phyloP scores from a whole-genome alignment of 64 coral and sea anemone genomes.

The Cladopsammia gracilis region DNA sequence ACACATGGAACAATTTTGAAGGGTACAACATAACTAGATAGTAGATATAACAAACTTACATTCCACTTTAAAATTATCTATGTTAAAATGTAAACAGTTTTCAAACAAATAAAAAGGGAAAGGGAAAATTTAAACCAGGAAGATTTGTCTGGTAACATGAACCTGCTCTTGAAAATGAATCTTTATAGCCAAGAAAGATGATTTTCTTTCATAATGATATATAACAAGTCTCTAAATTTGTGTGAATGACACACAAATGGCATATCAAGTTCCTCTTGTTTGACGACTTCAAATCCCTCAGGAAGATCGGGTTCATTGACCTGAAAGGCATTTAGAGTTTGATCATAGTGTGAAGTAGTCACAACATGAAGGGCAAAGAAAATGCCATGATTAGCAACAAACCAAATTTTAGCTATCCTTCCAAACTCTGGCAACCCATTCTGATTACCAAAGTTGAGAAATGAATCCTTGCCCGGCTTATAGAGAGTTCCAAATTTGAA shows the following conservation, averaged over 20 bases:
- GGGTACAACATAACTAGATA: too few species aligned
- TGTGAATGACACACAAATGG: constrained; percentile 33
- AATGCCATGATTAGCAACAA: not conserved
- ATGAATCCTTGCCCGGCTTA: constrained; percentile 24
- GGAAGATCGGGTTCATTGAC: constrained; percentile 30
- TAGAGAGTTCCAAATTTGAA: constrained; percentile 43
- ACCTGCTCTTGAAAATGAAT: too few species aligned
- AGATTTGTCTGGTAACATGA: too few species aligned
- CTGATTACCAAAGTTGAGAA: constrained; percentile 13
- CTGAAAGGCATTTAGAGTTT: constrained; percentile 23
- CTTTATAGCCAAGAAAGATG: constrained; percentile 14
- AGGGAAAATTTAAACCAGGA: too few species aligned
- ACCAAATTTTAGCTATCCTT: constrained; percentile 40
- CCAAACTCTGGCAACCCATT: constrained; percentile 40
- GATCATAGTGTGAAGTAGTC: not conserved
- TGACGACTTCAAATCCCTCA: constrained; percentile 1
- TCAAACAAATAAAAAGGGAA: too few species aligned
- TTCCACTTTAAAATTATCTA: too few species aligned
- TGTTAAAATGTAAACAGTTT: too few species aligned
- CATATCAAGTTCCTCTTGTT: not conserved
- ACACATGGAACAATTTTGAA: too few species aligned
- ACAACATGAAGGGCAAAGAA: constrained; percentile 18
- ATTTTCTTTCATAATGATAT: constrained; percentile 33
- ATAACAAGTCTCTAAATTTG: constrained; percentile 20
- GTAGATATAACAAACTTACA: too few species aligned